Percentiles rank a stretch among this genome's conserved stretches.
Conservation (phyloP, 1,140 invertebrate species). For the Nilaparvata lugens region DNA sequence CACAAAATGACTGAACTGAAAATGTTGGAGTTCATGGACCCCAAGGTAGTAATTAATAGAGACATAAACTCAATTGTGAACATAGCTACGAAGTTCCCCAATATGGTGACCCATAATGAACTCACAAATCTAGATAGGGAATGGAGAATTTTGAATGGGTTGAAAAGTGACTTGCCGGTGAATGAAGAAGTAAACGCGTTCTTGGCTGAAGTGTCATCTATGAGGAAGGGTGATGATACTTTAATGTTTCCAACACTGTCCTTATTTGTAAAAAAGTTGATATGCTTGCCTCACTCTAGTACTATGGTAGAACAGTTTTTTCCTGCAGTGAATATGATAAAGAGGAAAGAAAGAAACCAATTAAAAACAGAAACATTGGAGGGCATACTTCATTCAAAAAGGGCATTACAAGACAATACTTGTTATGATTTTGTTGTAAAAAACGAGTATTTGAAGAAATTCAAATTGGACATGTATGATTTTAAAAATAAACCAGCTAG, state of each 20-base stretch:
- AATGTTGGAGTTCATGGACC: background rate
- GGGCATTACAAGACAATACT: background rate
- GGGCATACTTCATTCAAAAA: no score
- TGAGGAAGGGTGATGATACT: no score
- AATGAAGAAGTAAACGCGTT: background rate
- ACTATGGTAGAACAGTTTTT: background rate
- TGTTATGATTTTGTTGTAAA: background rate
- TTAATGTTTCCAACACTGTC: no score
- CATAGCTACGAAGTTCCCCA: background rate
- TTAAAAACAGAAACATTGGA: no score
- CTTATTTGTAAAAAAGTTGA: no score
- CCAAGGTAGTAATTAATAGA: background rate
- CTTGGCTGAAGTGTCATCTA: background rate
- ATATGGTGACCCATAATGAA: background rate
- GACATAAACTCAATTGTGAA: background rate
- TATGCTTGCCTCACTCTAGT: conserved; percentile 2
- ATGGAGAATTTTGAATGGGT: background rate
- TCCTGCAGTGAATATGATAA: conserved; percentile 2
- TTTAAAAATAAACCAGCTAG: background rate
- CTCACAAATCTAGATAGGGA: no score
- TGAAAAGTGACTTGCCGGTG: background rate
- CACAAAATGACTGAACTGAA: no score
- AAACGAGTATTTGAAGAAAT: background rate
- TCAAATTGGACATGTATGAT: background rate
- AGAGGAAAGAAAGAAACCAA: conserved; percentile 5